A percentile compares a stretch with the other conserved stretches of the same genome.
phyloP scores from a whole-genome alignment of 1,140 invertebrate genomes.

The Zaprionus inermis region DNA sequence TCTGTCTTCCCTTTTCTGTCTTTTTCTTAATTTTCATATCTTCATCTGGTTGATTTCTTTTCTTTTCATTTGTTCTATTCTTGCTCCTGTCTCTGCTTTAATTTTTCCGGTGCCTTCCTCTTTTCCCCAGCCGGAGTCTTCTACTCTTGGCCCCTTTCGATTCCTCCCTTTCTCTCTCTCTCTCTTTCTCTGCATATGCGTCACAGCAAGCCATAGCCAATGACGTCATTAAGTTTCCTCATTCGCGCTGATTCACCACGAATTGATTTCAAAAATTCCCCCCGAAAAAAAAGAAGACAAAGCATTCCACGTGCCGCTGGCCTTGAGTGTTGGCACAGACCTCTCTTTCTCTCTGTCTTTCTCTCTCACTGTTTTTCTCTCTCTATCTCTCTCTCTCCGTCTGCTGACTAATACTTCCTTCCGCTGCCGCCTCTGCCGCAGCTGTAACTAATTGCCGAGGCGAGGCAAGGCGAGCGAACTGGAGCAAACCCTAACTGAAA shows the following conservation, averaged over 20 bases:
- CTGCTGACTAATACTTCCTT: conserved; percentile 77
- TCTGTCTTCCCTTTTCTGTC: no score
- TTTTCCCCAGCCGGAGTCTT: no score
- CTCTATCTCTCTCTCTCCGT: no score
- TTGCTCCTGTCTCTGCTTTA: neutral
- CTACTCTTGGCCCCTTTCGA: neutral
- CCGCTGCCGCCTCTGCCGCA: conserved; percentile 43
- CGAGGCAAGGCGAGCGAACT: conserved; percentile 11
- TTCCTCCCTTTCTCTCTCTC: neutral
- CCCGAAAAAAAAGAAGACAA: conserved; percentile 7
- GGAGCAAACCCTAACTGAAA: conserved; percentile 34
- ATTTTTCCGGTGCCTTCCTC: neutral
- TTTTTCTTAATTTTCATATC: no score
- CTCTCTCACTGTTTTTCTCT: no score
- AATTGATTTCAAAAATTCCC: conserved; percentile 53
- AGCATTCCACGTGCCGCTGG: conserved; percentile 44
- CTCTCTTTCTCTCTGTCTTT: neutral
- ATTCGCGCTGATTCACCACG: conserved; percentile 50
- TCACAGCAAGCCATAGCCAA: conserved; percentile 32
- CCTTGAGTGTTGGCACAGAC: conserved; percentile 52
- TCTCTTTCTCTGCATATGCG: conserved; percentile 32
- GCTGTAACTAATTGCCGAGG: conserved; percentile 69
- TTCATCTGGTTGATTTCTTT: no score
- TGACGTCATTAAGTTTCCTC: conserved; percentile 33
- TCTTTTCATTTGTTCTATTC: no score